These are phyloP conservation scores for Chironomus striatipennis DNA, from an alignment of 1,140 invertebrate species.

Conservation along the genomic window DNA sequence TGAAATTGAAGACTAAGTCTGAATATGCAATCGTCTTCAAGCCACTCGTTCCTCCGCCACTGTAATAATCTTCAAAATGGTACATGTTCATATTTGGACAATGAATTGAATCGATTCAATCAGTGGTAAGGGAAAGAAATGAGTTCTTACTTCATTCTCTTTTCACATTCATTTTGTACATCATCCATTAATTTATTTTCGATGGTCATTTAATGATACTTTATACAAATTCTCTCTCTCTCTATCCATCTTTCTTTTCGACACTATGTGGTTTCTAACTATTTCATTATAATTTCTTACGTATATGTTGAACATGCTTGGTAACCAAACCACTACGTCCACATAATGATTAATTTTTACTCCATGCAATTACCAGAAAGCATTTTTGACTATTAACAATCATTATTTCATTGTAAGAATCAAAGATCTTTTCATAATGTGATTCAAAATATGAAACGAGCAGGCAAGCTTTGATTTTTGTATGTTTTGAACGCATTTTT, in stretches of 20 bases:
- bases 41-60: neutral
- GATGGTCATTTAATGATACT: conserved; percentile 17
- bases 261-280: neutral
- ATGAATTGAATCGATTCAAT: conserved; percentile 21
- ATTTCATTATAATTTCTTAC: neutral
- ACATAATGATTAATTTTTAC: neutral
- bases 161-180: neutral
- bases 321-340: neutral
- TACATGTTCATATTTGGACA: neutral
- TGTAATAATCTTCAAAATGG: neutral
- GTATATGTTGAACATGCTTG: neutral
- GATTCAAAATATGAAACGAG: no score
- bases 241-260: neutral
- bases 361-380: conserved; percentile 15
- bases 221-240: neutral
- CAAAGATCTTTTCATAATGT: neutral
- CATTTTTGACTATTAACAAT: conserved; percentile 18
- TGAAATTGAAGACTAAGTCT: no score
- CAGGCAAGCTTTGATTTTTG: neutral
- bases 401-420: conserved; percentile 5
- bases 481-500: neutral
- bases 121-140: neutral
- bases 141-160: neutral
- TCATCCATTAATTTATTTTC: conserved; percentile 21
- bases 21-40: no score